phyloP scores from a whole-genome alignment of 2,888 invertebrate genomes.

The Erebia epiphron region DNA sequence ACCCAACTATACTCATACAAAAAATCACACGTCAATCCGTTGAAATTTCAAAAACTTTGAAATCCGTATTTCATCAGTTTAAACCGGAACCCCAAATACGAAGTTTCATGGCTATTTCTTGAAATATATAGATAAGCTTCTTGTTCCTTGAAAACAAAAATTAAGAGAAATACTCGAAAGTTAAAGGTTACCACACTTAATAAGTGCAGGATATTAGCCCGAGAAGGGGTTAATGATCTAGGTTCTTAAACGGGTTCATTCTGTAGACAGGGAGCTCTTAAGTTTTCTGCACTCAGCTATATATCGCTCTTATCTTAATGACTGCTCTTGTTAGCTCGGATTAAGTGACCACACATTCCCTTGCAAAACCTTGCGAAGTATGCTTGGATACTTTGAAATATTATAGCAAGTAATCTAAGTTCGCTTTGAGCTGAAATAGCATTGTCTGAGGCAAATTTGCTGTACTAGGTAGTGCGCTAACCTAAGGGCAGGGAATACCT shows the following conservation, averaged over 20 bases:
- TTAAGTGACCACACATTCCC: slow-evolving; percentile 42
- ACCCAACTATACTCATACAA: too few species aligned
- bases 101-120: too few species aligned
- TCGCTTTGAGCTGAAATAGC: background rate
- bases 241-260: slow-evolving; percentile 35
- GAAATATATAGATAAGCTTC: too few species aligned
- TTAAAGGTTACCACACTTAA: background rate
- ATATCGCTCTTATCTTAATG: slow-evolving; percentile 45
- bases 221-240: slow-evolving; percentile 25
- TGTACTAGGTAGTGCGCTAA: too few species aligned
- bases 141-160: too few species aligned
- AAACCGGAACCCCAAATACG: too few species aligned
- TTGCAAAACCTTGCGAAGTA: slow-evolving; percentile 14
- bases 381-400: slow-evolving; percentile 13
- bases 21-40: too few species aligned
- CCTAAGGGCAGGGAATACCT: too few species aligned
- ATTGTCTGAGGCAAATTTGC: background rate
- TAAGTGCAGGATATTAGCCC: slow-evolving; percentile 24
- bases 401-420: slow-evolving; percentile 8
- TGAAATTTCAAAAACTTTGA: too few species aligned
- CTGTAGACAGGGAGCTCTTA: slow-evolving; percentile 35
- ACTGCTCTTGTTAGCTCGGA: slow-evolving; percentile 43
- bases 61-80: too few species aligned
- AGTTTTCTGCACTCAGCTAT: slow-evolving; percentile 37
- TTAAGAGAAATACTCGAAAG: too few species aligned